A percentile compares a stretch with the other conserved stretches of the same genome.
phyloP scores from a whole-genome alignment of 1,140 invertebrate genomes.

The Apis florea region DNA sequence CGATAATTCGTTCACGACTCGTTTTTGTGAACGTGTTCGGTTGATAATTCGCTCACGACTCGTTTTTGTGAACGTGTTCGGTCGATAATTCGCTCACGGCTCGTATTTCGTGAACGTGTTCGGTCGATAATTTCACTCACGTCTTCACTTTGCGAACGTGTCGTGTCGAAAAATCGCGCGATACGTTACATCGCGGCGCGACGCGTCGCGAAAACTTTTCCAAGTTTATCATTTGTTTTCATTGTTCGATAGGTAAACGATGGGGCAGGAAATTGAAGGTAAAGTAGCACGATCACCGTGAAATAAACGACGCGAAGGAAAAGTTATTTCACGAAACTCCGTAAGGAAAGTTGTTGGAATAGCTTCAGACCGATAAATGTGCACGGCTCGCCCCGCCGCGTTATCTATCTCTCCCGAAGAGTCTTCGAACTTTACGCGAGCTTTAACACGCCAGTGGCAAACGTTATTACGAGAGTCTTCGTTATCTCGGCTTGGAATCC shows the following conservation, averaged over 20 bases:
- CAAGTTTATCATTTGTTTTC: slow-evolving; percentile 11
- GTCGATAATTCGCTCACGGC: no score
- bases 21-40: no score
- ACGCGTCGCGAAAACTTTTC: background rate
- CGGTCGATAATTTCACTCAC: background rate
- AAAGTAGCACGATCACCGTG: slow-evolving; percentile 32
- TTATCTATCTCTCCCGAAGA: slow-evolving; percentile 8
- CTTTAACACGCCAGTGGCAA: slow-evolving; percentile 43
- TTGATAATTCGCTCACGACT: no score
- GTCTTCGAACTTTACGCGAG: slow-evolving; percentile 37
- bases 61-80: no score
- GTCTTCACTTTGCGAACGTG: background rate
- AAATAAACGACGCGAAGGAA: slow-evolving; percentile 14
- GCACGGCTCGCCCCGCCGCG: slow-evolving; percentile 8
- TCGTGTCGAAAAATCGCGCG: no score
- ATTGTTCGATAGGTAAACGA: slow-evolving; percentile 16
- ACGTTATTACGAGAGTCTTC: slow-evolving; percentile 31
- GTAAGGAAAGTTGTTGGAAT: slow-evolving; percentile 29
- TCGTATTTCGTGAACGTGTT: no score
- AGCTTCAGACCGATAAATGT: slow-evolving; percentile 29
- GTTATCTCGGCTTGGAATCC: slow-evolving; percentile 35
- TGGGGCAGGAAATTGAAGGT: slow-evolving; percentile 37
- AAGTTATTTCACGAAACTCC: slow-evolving; percentile 32
- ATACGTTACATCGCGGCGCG: background rate
- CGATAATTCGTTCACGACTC: no score